phyloP scores from a whole-genome alignment of 2,113 vertebrate species.

The Amia ocellicauda region DNA sequence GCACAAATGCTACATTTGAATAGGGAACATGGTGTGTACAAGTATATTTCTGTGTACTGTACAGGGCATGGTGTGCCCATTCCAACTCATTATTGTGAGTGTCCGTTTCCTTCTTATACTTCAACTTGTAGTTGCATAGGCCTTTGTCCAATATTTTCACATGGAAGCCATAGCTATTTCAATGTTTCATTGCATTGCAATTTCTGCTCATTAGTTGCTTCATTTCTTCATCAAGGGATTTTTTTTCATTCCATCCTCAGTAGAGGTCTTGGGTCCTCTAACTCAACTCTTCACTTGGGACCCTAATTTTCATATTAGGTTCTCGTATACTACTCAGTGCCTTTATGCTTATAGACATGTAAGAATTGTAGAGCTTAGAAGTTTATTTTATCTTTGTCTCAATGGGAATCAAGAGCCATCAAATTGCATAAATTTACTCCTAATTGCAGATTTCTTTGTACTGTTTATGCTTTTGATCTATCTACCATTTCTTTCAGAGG shows the following conservation, averaged over 20 bases:
- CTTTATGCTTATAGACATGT: conserved; percentile 36
- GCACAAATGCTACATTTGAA: too few relatives aligned
- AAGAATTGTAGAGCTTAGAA: conserved; percentile 29
- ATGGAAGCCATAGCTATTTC: not conserved
- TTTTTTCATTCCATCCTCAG: not conserved
- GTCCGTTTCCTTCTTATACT: too few relatives aligned
- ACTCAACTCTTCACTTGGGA: conserved; percentile 15
- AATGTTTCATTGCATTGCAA: not conserved
- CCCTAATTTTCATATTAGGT: conserved; percentile 17
- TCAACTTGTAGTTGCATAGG: not conserved
- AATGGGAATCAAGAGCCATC: conserved; percentile 38
- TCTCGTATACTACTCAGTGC: conserved; percentile 26
- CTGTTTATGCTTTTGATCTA: conserved; percentile 38
- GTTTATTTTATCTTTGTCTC: conserved; percentile 40
- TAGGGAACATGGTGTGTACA: too few relatives aligned
- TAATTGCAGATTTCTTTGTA: conserved; percentile 37
- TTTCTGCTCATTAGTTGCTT: conserved; percentile 3
- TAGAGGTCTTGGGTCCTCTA: conserved; percentile 14
- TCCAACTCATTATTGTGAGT: too few relatives aligned
- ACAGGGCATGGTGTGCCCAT: too few relatives aligned
- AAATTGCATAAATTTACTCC: conserved; percentile 41
- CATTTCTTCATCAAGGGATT: conserved; percentile 9
- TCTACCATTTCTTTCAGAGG: conserved; percentile 9
- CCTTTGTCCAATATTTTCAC: not conserved
- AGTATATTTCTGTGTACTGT: not conserved